Evolutionary conservation across 2,113 vertebrate genomes (phyloP).

Genomic region (Hiodon tergisus): DNA sequence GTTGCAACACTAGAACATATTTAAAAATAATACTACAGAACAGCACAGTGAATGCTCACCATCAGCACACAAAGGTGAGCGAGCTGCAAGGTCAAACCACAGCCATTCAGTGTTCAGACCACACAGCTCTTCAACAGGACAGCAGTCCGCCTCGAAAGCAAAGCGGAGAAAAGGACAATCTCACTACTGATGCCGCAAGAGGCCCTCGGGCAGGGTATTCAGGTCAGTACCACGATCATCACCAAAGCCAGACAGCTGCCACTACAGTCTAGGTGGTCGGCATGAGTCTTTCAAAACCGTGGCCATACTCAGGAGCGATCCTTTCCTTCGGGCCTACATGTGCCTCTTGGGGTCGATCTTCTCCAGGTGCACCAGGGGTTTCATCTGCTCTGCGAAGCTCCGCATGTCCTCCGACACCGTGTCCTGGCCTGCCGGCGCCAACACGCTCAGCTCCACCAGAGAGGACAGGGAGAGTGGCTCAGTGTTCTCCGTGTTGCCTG

Average conservation of each 20-base stretch:
- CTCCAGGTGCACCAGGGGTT: slow-evolving; percentile 90
- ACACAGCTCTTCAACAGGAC: too few relatives aligned
- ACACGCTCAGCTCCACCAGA: slow-evolving; percentile 74
- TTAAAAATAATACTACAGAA: too few relatives aligned
- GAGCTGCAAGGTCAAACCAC: too few relatives aligned
- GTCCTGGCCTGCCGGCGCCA: slow-evolving; percentile 71
- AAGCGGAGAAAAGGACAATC: not conserved
- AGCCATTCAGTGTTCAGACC: too few relatives aligned
- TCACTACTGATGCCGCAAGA: too few relatives aligned
- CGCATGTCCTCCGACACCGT: slow-evolving; percentile 88
- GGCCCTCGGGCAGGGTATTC: too few relatives aligned
- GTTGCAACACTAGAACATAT: too few relatives aligned
- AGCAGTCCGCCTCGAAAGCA: too few relatives aligned
- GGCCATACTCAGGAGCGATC: not conserved
- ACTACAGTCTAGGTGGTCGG: not conserved
- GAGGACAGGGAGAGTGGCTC: slow-evolving; percentile 90
- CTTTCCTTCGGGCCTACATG: slow-evolving; percentile 38
- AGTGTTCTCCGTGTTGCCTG: slow-evolving; percentile 85
- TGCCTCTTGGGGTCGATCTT: slow-evolving; percentile 95
- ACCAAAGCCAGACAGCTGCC: not conserved
- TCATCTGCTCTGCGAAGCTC: slow-evolving; percentile 92
- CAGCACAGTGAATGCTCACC: too few relatives aligned
- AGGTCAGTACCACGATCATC: too few relatives aligned
- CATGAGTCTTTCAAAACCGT: not conserved
- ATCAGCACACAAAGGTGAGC: too few relatives aligned